Base-by-base conservation (phyloP, 2,797 vertebrate genomes). In the Botia almorhae region DNA sequence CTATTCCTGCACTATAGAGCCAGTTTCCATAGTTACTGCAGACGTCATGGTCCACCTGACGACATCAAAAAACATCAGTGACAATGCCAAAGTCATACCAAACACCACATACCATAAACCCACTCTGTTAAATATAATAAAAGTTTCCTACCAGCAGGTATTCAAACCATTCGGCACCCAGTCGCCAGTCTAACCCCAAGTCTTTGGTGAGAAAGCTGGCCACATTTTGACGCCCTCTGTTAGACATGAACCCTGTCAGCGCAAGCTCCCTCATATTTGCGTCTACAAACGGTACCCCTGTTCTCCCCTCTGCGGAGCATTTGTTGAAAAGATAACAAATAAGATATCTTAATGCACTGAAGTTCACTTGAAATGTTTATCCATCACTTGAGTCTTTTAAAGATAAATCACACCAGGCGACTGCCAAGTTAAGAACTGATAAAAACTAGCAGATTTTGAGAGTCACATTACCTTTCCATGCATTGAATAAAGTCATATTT, bases 131-230 rank as follows among this genome's bases (percentile, higher is more conserved):
- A 60, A 55, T 26, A 19, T 3, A 23, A 36, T 12, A 10, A 68
- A 68, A 11, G 8, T 56, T 70, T 21, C 91, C 84, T 83, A 96
- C 95, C 91, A 96, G 89, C 5, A 96, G 85, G 75, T 92, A 93
- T 36, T 96, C 92, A 2, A 96, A 96, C 94, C 93, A 96, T 75
- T 96, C 94, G 0, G 95, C 95, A 16, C 95, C 94, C 92, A 95
- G 93, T 87, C 95, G 94, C 95, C 95, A 96, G 84, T 96, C 95
- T 73, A 96, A 90, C 0, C 93, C 92, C 84, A 96, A 86, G 86
- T 96, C 95, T 84, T 96, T 96, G 17, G 94, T 95, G 69, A 96
- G 94, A 82, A 96, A 96, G 85, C 95, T 96, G 55, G 95, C 93
- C 0, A 96, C 94, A 0, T 96, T 96, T 86, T 96, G 94, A 2